Evolutionary conservation across 2,797 vertebrate species (phyloP).

Genomic region (Poecile montanus): DNA sequence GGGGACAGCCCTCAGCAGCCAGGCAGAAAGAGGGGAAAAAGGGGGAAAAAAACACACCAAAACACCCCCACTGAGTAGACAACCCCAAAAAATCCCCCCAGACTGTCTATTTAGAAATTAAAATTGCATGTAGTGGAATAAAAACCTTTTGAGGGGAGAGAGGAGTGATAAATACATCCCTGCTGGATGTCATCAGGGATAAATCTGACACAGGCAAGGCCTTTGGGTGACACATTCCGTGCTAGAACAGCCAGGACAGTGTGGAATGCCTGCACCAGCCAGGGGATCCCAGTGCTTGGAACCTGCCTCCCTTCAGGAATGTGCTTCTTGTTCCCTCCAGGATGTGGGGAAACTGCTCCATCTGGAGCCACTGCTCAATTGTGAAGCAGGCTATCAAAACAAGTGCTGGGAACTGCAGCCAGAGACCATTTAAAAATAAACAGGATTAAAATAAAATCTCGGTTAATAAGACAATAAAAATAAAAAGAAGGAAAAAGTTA

Average conservation of each 20-base stretch:
- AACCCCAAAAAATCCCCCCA: background rate
- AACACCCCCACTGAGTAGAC: fast-evolving
- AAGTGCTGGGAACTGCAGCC: background rate
- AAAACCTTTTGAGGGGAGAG: fast-evolving
- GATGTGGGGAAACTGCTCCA: conserved; percentile 25
- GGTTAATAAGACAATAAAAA: background rate
- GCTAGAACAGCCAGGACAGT: fast-evolving
- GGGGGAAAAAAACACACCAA: background rate
- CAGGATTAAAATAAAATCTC: background rate
- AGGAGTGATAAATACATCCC: background rate
- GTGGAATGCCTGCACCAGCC: background rate
- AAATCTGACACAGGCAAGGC: background rate
- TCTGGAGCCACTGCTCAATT: conserved; percentile 40
- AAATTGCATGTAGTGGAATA: background rate
- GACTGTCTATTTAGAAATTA: background rate
- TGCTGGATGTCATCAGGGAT: background rate
- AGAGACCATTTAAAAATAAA: conserved; percentile 36
- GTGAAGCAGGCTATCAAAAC: conserved; percentile 35
- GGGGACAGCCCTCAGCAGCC: conserved; percentile 57
- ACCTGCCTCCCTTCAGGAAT: background rate
- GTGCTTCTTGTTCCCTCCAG: background rate
- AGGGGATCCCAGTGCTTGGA: background rate
- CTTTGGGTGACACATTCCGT: background rate
- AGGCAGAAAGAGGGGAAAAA: conserved; percentile 25
- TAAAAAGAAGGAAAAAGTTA: background rate